A percentile compares a stretch with the other conserved stretches of the same genome.
phyloP scores from a whole-genome alignment of 1,140 invertebrate genomes.

The Drosophila orosa region DNA sequence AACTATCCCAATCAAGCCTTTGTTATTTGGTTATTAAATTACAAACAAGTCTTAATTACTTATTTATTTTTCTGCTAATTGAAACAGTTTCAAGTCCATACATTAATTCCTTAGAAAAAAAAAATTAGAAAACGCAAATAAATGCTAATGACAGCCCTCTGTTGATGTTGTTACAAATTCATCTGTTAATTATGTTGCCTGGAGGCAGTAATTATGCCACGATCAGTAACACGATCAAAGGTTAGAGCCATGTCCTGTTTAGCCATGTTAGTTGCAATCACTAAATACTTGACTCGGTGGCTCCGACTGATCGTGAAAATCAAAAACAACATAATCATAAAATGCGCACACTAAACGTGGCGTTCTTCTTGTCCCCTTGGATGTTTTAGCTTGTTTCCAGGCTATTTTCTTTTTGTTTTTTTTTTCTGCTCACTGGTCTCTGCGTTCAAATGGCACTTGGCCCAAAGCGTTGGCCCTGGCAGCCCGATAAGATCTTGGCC shows the following conservation, averaged over 20 bases:
- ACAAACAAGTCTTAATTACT: neutral
- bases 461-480: slow-evolving; percentile 71
- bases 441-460: slow-evolving; percentile 79
- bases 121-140: neutral
- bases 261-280: slow-evolving; percentile 62
- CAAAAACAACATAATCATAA: slow-evolving; percentile 82
- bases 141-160: neutral
- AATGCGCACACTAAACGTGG: slow-evolving; percentile 78
- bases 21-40: slow-evolving; percentile 3
- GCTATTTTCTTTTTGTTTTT: slow-evolving; percentile 23
- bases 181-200: slow-evolving; percentile 82
- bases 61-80: neutral
- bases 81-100: neutral
- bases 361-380: slow-evolving; percentile 60
- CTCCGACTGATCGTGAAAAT: slow-evolving; percentile 75
- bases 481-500: slow-evolving; percentile 74
- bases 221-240: slow-evolving; percentile 82
- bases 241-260: slow-evolving; percentile 51
- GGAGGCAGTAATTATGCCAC: slow-evolving; percentile 75
- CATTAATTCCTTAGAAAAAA: neutral
- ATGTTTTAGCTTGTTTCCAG: slow-evolving; percentile 36
- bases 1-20: neutral
- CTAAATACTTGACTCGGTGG: slow-evolving; percentile 61
- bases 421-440: slow-evolving; percentile 64
- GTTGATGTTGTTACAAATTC: slow-evolving; percentile 55